Evolutionary conservation across 2,888 invertebrate species (phyloP).

Genomic region (Erebia ligea): DNA sequence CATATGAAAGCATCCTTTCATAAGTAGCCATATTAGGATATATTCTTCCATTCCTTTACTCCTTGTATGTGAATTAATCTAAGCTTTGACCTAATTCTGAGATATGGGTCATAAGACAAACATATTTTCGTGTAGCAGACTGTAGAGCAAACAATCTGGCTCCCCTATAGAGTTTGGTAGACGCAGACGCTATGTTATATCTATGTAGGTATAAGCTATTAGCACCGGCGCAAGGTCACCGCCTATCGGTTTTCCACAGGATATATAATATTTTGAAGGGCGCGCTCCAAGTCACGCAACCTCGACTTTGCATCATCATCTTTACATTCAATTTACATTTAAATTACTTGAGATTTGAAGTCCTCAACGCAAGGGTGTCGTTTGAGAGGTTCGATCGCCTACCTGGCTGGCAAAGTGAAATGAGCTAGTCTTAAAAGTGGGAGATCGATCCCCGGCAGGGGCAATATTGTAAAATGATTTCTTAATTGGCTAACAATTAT

Average conservation of each 20-base stretch:
- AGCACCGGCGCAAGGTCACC: constrained; percentile 3
- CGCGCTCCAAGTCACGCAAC: background rate
- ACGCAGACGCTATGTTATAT: constrained; percentile 2
- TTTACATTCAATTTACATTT: background rate
- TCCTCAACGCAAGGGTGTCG: too few relatives aligned
- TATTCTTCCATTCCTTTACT: too few relatives aligned
- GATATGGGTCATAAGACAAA: constrained; percentile 7
- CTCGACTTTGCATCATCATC: background rate
- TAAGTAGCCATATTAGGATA: too few relatives aligned
- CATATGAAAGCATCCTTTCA: too few relatives aligned
- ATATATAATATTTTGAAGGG: constrained; percentile 1
- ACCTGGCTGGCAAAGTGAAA: too few relatives aligned
- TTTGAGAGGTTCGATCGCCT: too few relatives aligned
- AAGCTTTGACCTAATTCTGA: constrained; percentile 1
- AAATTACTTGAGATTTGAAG: background rate
- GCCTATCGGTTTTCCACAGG: constrained; percentile 6
- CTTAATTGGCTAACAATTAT: too few relatives aligned
- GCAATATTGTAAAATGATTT: too few relatives aligned
- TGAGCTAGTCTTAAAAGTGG: too few relatives aligned
- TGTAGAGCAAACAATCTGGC: background rate
- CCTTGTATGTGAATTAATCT: background rate
- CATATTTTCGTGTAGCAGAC: constrained; percentile 11
- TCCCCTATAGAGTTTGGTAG: constrained; percentile 6
- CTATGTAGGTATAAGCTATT: constrained; percentile 1
- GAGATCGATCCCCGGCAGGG: too few relatives aligned